These are phyloP conservation scores for Apoderus coryli DNA, from an alignment of 2,888 invertebrate species.

Conservation along the genomic window DNA sequence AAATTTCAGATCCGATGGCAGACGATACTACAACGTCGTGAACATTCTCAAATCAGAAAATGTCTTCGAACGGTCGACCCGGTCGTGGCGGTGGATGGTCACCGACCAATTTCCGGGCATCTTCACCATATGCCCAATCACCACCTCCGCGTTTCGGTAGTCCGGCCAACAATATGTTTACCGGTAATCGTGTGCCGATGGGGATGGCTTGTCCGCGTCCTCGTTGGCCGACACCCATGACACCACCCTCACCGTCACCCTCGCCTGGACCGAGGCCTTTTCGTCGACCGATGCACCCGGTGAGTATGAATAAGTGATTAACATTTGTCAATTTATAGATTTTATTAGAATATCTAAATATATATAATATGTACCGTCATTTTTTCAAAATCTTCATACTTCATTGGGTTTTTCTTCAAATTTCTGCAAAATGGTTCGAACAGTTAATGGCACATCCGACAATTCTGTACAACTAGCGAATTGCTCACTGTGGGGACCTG, in stretches of 20 bases:
- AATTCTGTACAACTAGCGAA: too few relatives aligned
- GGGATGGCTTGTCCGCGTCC: slow-evolving; percentile 51
- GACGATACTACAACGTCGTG: too few relatives aligned
- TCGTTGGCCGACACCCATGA: slow-evolving; percentile 42
- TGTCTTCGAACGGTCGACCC: slow-evolving; percentile 25
- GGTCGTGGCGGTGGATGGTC: slow-evolving; percentile 35
- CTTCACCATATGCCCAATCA: slow-evolving; percentile 62
- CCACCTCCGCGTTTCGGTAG: slow-evolving; percentile 50
- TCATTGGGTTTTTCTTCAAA: too few relatives aligned
- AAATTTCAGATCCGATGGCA: slow-evolving; percentile 21
- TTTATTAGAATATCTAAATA: background rate
- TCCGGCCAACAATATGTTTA: slow-evolving; percentile 32
- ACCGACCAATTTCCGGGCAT: slow-evolving; percentile 52
- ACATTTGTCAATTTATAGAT: slow-evolving; percentile 1
- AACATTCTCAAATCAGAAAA: slow-evolving; percentile 1
- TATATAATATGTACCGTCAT: too few relatives aligned
- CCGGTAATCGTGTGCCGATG: slow-evolving; percentile 32
- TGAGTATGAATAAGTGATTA: too few relatives aligned
- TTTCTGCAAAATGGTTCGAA: too few relatives aligned
- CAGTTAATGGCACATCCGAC: too few relatives aligned
- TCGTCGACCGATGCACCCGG: slow-evolving; percentile 32
- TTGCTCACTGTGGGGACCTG: too few relatives aligned
- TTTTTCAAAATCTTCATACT: too few relatives aligned
- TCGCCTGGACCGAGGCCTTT: slow-evolving; percentile 34
- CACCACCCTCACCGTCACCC: slow-evolving; percentile 30